Evolutionary conservation across 1,140 invertebrate species (phyloP).

Genomic region (Drosophila funebris): DNA sequence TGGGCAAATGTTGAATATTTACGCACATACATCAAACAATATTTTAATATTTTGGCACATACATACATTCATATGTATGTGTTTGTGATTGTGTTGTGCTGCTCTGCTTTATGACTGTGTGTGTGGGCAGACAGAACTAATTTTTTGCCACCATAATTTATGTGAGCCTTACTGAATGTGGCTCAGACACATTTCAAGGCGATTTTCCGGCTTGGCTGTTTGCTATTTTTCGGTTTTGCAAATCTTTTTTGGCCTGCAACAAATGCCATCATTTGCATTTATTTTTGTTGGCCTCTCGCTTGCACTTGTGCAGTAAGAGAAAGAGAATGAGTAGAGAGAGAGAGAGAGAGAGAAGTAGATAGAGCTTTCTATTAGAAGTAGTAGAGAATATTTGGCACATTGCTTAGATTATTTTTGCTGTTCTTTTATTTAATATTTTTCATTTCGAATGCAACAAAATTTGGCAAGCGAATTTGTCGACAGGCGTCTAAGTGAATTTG

Average conservation of each 20-base stretch:
- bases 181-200: slow-evolving; percentile 74
- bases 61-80: slow-evolving; percentile 10
- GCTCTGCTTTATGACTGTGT: slow-evolving; percentile 10
- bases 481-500: slow-evolving; percentile 72
- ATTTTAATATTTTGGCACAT: slow-evolving; percentile 33
- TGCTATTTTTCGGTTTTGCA: slow-evolving; percentile 39
- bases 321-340: not conserved
- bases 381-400: slow-evolving; percentile 64
- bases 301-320: not conserved
- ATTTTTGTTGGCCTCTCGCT: slow-evolving; percentile 1
- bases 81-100: too few relatives aligned
- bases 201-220: slow-evolving; percentile 60
- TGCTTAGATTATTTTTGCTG: slow-evolving; percentile 41
- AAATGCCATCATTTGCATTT: slow-evolving; percentile 46
- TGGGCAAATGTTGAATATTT: slow-evolving; percentile 33
- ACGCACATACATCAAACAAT: not conserved
- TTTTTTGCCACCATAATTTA: slow-evolving; percentile 60
- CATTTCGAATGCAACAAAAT: slow-evolving; percentile 41
- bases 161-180: slow-evolving; percentile 57
- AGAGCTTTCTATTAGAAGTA: slow-evolving; percentile 8
- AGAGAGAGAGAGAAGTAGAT: not conserved
- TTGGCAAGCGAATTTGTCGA: slow-evolving; percentile 67
- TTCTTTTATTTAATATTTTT: slow-evolving; percentile 47
- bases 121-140: slow-evolving; percentile 53
- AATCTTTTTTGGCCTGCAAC: slow-evolving; percentile 39